Conservation (phyloP, 2,888 invertebrate species). For the Drosophila merina region DNA sequence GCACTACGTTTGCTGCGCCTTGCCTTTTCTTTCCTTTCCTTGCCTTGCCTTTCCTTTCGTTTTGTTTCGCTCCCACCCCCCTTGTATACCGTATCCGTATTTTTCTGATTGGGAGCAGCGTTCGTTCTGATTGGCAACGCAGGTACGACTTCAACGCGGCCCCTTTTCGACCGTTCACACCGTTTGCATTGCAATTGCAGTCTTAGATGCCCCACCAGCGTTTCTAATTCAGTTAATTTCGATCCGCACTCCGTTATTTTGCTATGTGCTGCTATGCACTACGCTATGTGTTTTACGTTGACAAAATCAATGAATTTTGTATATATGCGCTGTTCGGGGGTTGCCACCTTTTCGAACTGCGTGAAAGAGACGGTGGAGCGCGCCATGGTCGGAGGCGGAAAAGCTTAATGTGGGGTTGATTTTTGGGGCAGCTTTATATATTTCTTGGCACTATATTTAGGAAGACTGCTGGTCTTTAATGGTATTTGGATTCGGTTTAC, state of each 20-base stretch:
- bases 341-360: conserved; percentile 1
- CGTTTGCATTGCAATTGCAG: conserved; percentile 31
- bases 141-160: conserved; percentile 19
- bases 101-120: conserved; percentile 43
- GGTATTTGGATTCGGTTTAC: too few species aligned
- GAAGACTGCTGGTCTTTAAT: too few species aligned
- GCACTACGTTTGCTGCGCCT: conserved; percentile 37
- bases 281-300: conserved; percentile 68
- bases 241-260: conserved; percentile 55
- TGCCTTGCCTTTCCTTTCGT: conserved; percentile 31
- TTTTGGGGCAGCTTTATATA: not conserved
- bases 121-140: conserved; percentile 49
- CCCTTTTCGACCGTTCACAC: conserved; percentile 21
- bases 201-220: conserved; percentile 42
- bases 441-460: not conserved
- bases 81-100: conserved; percentile 10
- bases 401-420: not conserved
- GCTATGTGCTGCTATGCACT: conserved; percentile 62
- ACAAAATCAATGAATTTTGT: conserved; percentile 82
- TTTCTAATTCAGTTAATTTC: conserved; percentile 57
- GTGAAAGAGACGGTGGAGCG: not conserved
- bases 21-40: conserved; percentile 36
- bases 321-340: conserved; percentile 59
- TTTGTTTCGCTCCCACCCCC: conserved; percentile 15
- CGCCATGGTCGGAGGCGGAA: conserved; percentile 3